These are phyloP conservation scores for Gnathonemus echidnorhynchus DNA, from an alignment of 2,113 vertebrate species.

Conservation along the genomic window DNA sequence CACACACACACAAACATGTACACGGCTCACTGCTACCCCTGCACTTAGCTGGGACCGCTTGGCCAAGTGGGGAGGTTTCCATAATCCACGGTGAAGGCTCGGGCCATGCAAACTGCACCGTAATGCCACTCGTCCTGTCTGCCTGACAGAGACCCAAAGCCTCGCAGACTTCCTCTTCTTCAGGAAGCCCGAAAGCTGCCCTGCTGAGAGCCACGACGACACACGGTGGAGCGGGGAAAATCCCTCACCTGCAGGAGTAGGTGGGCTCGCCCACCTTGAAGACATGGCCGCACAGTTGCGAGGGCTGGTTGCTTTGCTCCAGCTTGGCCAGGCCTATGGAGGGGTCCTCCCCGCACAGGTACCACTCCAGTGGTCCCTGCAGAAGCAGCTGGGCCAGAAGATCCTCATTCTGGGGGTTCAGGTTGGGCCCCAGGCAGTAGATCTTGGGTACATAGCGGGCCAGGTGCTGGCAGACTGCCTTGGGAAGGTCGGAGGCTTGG, in stretches of 20 bases:
- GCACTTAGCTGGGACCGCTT: background rate
- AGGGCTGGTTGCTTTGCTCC: slow-evolving; percentile 80
- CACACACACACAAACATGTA: background rate
- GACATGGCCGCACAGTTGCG: slow-evolving; percentile 88
- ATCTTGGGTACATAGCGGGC: slow-evolving; percentile 83
- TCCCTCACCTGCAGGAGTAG: slow-evolving; percentile 88
- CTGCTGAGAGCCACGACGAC: background rate
- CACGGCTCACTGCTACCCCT: background rate
- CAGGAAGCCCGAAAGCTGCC: too few species aligned
- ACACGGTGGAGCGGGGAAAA: background rate
- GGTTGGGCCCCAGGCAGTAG: slow-evolving; percentile 81
- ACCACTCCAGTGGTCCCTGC: slow-evolving; percentile 87
- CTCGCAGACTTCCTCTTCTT: slow-evolving; percentile 2
- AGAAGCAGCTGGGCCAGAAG: slow-evolving; percentile 78
- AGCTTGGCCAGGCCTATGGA: slow-evolving; percentile 74
- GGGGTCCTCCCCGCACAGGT: slow-evolving; percentile 86
- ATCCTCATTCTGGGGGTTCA: slow-evolving; percentile 79
- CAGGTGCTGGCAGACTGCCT: slow-evolving; percentile 81
- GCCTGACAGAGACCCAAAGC: background rate
- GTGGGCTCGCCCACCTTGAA: slow-evolving; percentile 98
- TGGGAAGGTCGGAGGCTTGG: slow-evolving; percentile 73
- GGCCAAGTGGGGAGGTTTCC: background rate
- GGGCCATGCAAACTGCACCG: background rate
- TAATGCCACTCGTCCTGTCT: background rate
- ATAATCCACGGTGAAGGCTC: background rate